Evolutionary conservation across 2,888 invertebrate genomes (phyloP), one percentile per base, ranked within the genome.

Genomic region (Tuberolachnus salignus): DNA sequence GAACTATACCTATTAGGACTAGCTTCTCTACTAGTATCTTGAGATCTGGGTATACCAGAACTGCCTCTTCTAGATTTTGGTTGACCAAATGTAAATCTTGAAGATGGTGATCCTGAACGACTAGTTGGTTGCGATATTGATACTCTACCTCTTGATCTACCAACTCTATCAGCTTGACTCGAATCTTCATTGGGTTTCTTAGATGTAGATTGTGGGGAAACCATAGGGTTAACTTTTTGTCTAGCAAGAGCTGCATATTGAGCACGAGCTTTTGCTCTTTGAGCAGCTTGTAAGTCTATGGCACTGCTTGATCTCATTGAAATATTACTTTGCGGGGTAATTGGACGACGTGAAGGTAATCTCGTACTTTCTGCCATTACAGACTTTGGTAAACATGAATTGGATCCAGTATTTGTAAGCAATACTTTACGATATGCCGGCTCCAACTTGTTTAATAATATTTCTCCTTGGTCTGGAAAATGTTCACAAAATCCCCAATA

Each of bases 81-180:
- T 19, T 86, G 85, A 53, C 84, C 84, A 67, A 85, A 85, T 2
- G 84, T 90, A 82, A 92, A 86, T 81, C 95, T 91, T 0, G 96
- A 94, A 80, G 95, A 94, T 0, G 98, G 97, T 0, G 97, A 97
- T 72, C 94, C 94, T 6, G 96, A 96, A 57, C 98, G 89, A 83
- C 97, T 97, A 67, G 94, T 94, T 10, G 98, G 97, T 88, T 97
- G 97, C 61, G 96, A 97, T 19, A 94, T 92, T 2, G 93, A 89
- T 26, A 92, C 89, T 83, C 87, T 89, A 85, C 85, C 91, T 83
- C 89, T 91, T 83, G 87, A 90, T 86, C 85, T 88, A 83, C 85
- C 81, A 51, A 75, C 46, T 59, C 81, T 67, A 34, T 81, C 81
- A 26, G 70, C 19, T 51, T 61, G 67, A n/a, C 51, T 42, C 23